Evolutionary conservation across 2,888 invertebrate species (phyloP), one percentile per base, ranked within the genome.

Genomic region (Antitype chi): DNA sequence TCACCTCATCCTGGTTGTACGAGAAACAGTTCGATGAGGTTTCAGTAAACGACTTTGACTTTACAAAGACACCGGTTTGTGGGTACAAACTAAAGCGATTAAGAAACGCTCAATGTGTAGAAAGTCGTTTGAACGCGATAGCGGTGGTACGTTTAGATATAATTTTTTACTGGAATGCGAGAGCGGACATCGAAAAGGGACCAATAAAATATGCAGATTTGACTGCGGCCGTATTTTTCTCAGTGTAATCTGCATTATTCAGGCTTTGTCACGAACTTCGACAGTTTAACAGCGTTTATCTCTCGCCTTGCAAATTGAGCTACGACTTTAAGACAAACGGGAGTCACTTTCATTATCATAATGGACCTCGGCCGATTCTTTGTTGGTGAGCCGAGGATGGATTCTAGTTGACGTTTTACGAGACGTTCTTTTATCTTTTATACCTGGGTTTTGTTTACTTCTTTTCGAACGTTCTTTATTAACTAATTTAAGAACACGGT

Each of bases 271-370:
- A 96, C 96, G 96, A 96, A 96, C 96, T 96, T 96, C 96, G 96
- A 96, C 96, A 96, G 96, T 96, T 96, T 96, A 96, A 96, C 96
- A 96, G 96, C 96, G 96, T 96, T 96, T 96, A 96, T 96, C 96
- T 96, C 95, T 95, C 95, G 95, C 95, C 95, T 96, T 96, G 96
- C 96, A 96, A 96, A 96, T 96, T 96, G 96, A 96, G 96, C 96
- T 95, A 96, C 96, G 96, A 96, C 96, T 96, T 96, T 94, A 95
- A 96, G 96, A 96, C 96, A 96, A 96, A 96, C 96, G 95, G 96
- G 94, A 96, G 94, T 95, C 96, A 94, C 94, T 96, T 95, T 96
- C 96, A 96, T 96, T 96, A 96, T 92, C 96, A 96, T 96, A 96
- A 96, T 96, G 96, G 96, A 95, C 94, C 92, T 92, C 93, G 93